A percentile compares a stretch with the other conserved stretches of the same genome.
phyloP scores from a whole-genome alignment of 2,888 invertebrate species.

The Rhaphigaster nebulosa region DNA sequence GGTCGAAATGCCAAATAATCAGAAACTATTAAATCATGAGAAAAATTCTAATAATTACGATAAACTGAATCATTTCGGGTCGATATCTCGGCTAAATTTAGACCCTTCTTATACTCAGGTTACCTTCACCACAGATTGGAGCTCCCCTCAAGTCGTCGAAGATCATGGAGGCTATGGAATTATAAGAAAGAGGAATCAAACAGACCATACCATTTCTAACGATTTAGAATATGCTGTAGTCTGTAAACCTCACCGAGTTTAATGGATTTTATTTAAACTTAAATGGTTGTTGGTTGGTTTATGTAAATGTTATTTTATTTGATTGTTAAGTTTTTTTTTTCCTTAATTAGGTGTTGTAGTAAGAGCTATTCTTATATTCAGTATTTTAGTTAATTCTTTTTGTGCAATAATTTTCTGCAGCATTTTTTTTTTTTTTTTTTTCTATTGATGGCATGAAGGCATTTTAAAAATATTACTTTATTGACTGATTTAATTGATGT shows the following conservation, averaged over 20 bases:
- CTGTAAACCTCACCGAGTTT: slow-evolving; percentile 88
- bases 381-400: background rate
- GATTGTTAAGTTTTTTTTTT: slow-evolving; percentile 41
- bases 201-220: slow-evolving; percentile 79
- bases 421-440: background rate
- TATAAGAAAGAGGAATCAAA: slow-evolving; percentile 74
- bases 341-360: background rate
- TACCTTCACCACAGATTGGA: slow-evolving; percentile 68
- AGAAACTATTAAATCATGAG: slow-evolving; percentile 61
- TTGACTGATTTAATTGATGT: background rate
- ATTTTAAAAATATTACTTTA: background rate
- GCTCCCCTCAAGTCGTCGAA: slow-evolving; percentile 59
- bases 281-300: slow-evolving; percentile 56
- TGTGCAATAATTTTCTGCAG: slow-evolving; percentile 19
- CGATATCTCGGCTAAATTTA: slow-evolving; percentile 77
- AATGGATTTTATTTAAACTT: slow-evolving; percentile 66
- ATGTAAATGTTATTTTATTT: slow-evolving; percentile 47
- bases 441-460: background rate
- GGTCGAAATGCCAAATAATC: background rate
- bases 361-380: background rate
- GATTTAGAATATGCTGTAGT: slow-evolving; percentile 86
- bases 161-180: slow-evolving; percentile 78
- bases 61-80: slow-evolving; percentile 84
- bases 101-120: slow-evolving; percentile 81
- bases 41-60: slow-evolving; percentile 77